These are phyloP conservation scores for Pollenia angustigena DNA, from an alignment of 2,888 invertebrate genomes.

Conservation along the genomic window DNA sequence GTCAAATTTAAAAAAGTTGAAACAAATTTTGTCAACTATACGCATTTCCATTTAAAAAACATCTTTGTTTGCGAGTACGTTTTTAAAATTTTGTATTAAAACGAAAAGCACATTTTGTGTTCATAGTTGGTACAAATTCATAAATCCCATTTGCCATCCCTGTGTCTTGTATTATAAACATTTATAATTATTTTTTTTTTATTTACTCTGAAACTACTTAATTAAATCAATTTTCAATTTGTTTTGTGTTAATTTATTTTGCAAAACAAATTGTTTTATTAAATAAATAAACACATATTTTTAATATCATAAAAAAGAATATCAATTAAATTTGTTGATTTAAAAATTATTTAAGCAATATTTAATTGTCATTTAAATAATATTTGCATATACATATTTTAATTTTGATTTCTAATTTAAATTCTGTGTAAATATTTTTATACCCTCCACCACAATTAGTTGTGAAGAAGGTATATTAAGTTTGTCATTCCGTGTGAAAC, in stretches of 20 bases:
- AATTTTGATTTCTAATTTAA: slow-evolving; percentile 51
- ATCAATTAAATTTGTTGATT: slow-evolving; percentile 37
- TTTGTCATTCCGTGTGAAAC: no score
- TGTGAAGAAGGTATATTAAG: no score
- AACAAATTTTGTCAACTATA: no score
- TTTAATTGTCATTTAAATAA: slow-evolving; percentile 31
- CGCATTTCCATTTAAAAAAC: no score
- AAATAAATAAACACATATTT: slow-evolving; percentile 1
- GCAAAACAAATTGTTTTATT: slow-evolving; percentile 35
- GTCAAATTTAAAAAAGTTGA: no score
- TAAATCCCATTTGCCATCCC: no score
- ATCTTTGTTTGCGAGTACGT: no score
- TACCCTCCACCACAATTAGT: no score
- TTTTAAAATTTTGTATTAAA: no score
- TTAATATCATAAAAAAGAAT: slow-evolving; percentile 2
- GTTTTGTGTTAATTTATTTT: slow-evolving; percentile 23
- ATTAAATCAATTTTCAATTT: slow-evolving; percentile 37
- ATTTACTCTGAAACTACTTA: neutral
- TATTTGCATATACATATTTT: slow-evolving; percentile 19
- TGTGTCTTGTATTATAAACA: neutral
- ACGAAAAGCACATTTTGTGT: no score
- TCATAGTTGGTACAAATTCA: no score
- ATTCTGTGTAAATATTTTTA: neutral
- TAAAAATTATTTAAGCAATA: slow-evolving; percentile 15
- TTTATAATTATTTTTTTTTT: neutral